Evolutionary conservation across 2,113 vertebrate genomes (phyloP).

Genomic region (Pedionomus torquatus): DNA sequence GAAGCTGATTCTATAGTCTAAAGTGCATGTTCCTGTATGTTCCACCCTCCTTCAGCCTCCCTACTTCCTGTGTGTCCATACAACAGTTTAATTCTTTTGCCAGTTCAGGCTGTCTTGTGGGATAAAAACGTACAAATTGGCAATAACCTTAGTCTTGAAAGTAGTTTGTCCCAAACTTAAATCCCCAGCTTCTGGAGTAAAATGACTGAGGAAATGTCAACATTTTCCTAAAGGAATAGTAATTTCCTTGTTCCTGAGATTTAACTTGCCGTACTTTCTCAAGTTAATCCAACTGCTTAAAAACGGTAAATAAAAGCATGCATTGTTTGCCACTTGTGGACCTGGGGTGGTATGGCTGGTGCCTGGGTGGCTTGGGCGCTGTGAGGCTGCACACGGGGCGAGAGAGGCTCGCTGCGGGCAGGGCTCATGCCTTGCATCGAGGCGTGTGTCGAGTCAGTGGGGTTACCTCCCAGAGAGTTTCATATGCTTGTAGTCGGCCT

Average conservation of each 20-base stretch:
- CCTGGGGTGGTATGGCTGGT: background rate
- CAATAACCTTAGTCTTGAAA: too few species aligned
- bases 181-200: background rate
- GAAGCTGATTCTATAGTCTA: background rate
- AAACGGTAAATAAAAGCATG: background rate
- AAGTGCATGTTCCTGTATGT: background rate
- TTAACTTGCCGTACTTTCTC: too few species aligned
- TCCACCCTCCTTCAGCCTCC: background rate
- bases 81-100: background rate
- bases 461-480: background rate
- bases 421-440: fast-evolving
- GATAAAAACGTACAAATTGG: too few species aligned
- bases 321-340: background rate
- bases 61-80: background rate
- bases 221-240: background rate
- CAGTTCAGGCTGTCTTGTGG: background rate
- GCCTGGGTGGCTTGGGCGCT: background rate
- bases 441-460: background rate
- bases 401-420: background rate
- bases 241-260: background rate
- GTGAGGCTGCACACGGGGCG: fast-evolving
- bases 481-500: background rate
- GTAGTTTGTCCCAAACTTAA: background rate
- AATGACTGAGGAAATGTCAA: background rate
- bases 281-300: background rate